Conservation (phyloP, 2,797 vertebrate genomes). For the Brachymystax lenok region DNA sequence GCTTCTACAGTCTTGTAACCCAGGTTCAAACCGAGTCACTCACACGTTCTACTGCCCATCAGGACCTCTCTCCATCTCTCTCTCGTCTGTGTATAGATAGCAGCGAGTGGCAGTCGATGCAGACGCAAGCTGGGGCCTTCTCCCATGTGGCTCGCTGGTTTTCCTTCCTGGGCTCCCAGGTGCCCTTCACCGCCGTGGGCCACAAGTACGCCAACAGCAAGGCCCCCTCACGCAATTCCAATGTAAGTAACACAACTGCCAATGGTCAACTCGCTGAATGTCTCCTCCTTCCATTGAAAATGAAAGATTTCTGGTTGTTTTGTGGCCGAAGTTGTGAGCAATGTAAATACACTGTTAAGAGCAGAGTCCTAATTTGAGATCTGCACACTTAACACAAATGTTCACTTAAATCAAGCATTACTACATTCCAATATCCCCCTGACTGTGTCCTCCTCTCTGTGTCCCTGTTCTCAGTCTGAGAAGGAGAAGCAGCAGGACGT, state of each 20-base stretch:
- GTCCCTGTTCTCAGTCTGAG: slow-evolving; percentile 69
- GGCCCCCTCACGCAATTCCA: slow-evolving; percentile 44
- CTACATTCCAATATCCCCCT: not conserved
- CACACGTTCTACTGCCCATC: too few species aligned
- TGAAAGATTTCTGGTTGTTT: not conserved
- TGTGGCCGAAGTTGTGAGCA: too few species aligned
- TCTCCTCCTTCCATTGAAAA: not conserved
- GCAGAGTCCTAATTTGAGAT: too few species aligned
- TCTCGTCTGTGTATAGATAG: slow-evolving; percentile 67
- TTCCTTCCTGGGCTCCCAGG: slow-evolving; percentile 86
- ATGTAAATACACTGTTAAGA: too few species aligned
- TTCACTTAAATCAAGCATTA: not conserved
- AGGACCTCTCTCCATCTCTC: not conserved
- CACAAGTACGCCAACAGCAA: slow-evolving; percentile 76
- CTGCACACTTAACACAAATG: not conserved
- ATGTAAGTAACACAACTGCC: slow-evolving; percentile 49
- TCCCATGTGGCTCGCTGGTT: slow-evolving; percentile 90
- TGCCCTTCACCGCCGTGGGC: slow-evolving; percentile 81
- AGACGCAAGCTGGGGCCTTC: slow-evolving; percentile 74
- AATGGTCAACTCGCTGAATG: not conserved
- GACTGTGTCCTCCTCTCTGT: slow-evolving; percentile 15
- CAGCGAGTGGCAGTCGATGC: slow-evolving; percentile 74
- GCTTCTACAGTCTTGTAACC: too few species aligned
- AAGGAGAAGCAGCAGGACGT: slow-evolving; percentile 89
- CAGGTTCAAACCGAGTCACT: too few species aligned